Conservation (phyloP, 2,797 vertebrate species). For the Oophaga sylvatica region DNA sequence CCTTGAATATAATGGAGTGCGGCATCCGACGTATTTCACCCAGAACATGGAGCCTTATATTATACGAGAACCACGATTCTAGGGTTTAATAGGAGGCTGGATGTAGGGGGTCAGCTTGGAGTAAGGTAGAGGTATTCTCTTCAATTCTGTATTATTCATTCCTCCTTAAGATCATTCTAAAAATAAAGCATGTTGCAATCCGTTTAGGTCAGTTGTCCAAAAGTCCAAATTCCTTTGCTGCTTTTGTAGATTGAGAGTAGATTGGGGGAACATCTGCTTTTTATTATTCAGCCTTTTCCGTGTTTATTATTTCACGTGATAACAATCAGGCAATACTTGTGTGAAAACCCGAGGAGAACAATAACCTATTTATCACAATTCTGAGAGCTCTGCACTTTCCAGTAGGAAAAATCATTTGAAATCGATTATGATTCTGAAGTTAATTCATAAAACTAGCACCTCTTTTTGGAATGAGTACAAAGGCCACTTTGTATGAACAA, state of each 20-base stretch:
- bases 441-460: constrained; percentile 45
- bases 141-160: background rate
- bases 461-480: constrained; percentile 1
- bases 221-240: constrained; percentile 56
- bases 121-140: background rate
- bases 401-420: constrained; percentile 7
- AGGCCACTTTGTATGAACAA: constrained; percentile 1
- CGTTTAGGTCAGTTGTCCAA: constrained; percentile 58
- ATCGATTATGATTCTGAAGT: constrained; percentile 9
- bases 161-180: constrained; percentile 11
- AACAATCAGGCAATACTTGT: constrained; percentile 61
- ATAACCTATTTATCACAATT: constrained; percentile 66
- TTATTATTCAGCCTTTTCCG: constrained; percentile 65
- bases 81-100: too few species aligned
- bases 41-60: too few species aligned
- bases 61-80: too few species aligned
- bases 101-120: background rate
- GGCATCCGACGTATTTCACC: too few species aligned
- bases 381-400: constrained; percentile 50
- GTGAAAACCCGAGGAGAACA: constrained; percentile 67
- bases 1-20: too few species aligned
- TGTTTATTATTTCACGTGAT: constrained; percentile 72
- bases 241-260: constrained; percentile 61
- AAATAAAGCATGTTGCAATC: constrained; percentile 32
- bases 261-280: constrained; percentile 70